A percentile compares a stretch with the other conserved stretches of the same genome.
Conservation (phyloP, 2,113 vertebrate species). For the Antigone vipio region DNA sequence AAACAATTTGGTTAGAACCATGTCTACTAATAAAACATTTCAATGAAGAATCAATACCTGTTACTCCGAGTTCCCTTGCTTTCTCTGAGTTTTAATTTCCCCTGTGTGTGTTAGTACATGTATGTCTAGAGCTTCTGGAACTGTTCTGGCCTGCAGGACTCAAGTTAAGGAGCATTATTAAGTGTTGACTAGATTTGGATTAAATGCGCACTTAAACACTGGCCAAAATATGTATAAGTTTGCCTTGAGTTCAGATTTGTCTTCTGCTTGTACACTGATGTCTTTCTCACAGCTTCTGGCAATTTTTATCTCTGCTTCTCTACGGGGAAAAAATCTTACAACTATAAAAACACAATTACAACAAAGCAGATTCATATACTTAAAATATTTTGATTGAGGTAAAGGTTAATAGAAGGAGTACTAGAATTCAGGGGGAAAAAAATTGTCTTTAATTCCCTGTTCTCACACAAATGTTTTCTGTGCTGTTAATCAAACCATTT, state of each 20-base stretch:
- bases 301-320: background rate
- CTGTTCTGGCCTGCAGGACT: background rate
- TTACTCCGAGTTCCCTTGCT: background rate
- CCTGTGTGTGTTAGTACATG: background rate
- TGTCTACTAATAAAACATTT: constrained; percentile 11
- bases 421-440: background rate
- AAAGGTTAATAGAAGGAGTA: background rate
- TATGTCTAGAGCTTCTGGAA: background rate
- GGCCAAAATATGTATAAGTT: background rate
- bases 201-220: background rate
- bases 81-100: constrained; percentile 47
- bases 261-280: background rate
- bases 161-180: background rate
- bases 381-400: background rate
- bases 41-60: constrained; percentile 41
- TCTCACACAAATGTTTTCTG: background rate
- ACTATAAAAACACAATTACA: background rate
- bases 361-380: background rate
- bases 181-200: background rate
- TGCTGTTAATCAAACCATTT: background rate
- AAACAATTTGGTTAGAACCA: constrained; percentile 17
- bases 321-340: background rate
- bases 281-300: background rate
- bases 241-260: background rate
- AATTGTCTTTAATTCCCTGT: background rate